phyloP scores from a whole-genome alignment of 2,888 invertebrate genomes.

The Archaeoteleia sp. region DNA sequence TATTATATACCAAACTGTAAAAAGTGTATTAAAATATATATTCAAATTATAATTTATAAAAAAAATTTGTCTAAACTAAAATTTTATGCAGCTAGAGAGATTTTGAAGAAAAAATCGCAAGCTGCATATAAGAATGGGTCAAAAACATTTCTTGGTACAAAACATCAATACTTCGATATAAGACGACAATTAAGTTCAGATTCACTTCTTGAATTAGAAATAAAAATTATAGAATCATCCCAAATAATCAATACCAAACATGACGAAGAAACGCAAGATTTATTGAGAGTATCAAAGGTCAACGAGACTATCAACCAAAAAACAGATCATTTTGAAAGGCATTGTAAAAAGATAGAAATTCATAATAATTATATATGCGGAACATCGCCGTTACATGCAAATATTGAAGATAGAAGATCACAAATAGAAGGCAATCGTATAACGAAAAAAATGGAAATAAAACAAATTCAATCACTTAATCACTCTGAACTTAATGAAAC shows the following conservation, averaged over 20 bases:
- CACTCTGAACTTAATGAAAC: no score
- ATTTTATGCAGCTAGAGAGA: background rate
- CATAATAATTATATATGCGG: conserved; percentile 26
- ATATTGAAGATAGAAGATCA: conserved; percentile 5
- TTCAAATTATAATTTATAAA: conserved; percentile 1
- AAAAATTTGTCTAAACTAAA: no score
- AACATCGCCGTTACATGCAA: background rate
- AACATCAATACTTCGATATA: background rate
- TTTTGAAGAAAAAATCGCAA: conserved; percentile 1
- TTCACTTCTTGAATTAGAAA: conserved; percentile 32
- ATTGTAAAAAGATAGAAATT: conserved; percentile 21
- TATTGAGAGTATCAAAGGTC: background rate
- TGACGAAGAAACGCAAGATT: background rate
- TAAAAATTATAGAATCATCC: conserved; percentile 14
- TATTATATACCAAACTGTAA: no score
- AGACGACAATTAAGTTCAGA: background rate
- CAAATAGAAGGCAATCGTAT: background rate
- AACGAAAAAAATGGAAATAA: background rate
- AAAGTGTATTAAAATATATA: no score
- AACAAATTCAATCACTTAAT: no score
- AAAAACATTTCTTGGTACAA: background rate
- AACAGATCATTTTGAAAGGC: background rate
- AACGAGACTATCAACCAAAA: background rate
- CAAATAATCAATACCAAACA: background rate
- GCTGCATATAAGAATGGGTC: no score